Evolutionary conservation across 2,888 invertebrate genomes (phyloP).

Genomic region (Tiliacea citrago): DNA sequence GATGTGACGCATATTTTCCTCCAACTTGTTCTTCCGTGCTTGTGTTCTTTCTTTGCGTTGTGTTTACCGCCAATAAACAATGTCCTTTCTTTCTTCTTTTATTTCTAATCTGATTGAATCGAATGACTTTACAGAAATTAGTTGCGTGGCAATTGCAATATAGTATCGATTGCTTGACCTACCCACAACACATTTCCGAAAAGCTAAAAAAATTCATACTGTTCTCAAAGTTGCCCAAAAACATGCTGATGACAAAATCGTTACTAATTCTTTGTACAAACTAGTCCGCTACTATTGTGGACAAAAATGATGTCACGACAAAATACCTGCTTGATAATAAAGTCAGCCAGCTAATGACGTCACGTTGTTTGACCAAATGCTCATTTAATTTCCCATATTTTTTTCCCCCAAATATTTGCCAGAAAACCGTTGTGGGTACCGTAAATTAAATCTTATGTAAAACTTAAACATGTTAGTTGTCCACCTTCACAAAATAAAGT

Average conservation of each 20-base stretch:
- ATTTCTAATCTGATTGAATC: too few species aligned
- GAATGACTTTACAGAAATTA: neutral
- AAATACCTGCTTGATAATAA: neutral
- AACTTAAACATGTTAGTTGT: neutral
- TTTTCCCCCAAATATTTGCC: neutral
- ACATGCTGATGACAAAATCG: neutral
- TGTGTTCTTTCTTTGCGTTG: too few species aligned
- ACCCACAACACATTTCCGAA: neutral
- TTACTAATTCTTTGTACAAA: neutral
- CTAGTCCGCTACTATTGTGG: neutral
- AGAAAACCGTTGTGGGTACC: neutral
- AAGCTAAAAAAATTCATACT: neutral
- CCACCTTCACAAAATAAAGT: constrained; percentile 4
- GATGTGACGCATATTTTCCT: too few species aligned
- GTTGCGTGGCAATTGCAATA: neutral
- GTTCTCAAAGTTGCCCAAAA: neutral
- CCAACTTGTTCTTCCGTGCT: too few species aligned
- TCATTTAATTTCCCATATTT: neutral
- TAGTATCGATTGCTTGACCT: neutral
- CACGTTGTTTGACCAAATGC: neutral
- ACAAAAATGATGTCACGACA: neutral
- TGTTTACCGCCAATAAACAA: too few species aligned
- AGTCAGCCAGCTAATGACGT: neutral
- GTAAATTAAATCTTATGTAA: neutral
- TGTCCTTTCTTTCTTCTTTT: too few species aligned